These are phyloP conservation scores for Schlechtendalia chinensis DNA, from an alignment of 1,140 invertebrate genomes.

Conservation along the genomic window DNA sequence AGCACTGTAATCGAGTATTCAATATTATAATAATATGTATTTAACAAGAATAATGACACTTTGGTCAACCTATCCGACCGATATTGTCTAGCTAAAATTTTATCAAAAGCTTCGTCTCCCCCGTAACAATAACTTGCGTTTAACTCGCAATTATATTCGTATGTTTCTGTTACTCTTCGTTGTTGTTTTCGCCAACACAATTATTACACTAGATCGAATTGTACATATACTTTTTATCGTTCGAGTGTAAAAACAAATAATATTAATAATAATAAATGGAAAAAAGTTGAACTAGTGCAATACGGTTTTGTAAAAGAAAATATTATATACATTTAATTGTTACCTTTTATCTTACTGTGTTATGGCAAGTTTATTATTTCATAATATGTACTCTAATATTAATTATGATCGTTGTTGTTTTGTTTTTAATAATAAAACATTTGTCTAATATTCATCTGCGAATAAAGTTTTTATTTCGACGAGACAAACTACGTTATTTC, in stretches of 20 bases:
- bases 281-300: neutral
- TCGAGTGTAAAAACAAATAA: neutral
- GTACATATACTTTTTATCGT: constrained; percentile 1
- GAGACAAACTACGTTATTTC: neutral
- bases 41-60: no score
- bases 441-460: neutral
- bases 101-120: neutral
- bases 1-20: neutral
- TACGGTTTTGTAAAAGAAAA: constrained; percentile 2
- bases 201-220: neutral
- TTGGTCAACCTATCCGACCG: no score
- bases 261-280: neutral
- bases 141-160: neutral
- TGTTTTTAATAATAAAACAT: constrained; percentile 28
- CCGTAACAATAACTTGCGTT: neutral
- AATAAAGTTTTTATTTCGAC: neutral
- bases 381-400: neutral
- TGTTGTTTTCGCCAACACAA: neutral
- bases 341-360: constrained; percentile 43
- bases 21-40: neutral
- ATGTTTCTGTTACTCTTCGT: neutral
- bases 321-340: constrained; percentile 3
- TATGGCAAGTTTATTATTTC: neutral
- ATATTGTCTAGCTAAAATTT: neutral
- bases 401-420: constrained; percentile 40